A percentile compares a stretch with the other conserved stretches of the same genome.
phyloP scores from a whole-genome alignment of 2,888 invertebrate species.

The Stenchaetothrips biformis region DNA sequence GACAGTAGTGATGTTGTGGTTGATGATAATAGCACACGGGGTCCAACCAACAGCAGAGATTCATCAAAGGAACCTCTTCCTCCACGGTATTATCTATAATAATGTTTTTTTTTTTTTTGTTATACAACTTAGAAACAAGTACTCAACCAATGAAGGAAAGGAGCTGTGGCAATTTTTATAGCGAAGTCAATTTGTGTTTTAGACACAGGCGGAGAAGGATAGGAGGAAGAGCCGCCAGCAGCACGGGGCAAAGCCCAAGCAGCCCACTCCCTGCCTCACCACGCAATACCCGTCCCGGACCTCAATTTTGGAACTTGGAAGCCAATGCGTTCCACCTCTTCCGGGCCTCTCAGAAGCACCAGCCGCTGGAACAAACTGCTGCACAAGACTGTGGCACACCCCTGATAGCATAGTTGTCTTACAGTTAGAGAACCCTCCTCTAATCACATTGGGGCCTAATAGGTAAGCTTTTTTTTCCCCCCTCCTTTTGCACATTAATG shows the following conservation, averaged over 20 bases:
- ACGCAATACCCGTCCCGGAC: constrained; percentile 48
- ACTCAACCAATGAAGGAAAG: neutral
- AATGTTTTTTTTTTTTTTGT: too few species aligned
- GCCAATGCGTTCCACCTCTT: constrained; percentile 75
- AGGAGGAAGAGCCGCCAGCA: constrained; percentile 44
- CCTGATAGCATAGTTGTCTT: constrained; percentile 18
- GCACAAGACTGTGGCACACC: constrained; percentile 34
- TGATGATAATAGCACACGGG: neutral
- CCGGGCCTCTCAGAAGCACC: constrained; percentile 51
- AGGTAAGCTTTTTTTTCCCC: constrained; percentile 35
- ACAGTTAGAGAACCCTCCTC: constrained; percentile 30
- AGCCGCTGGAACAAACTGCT: constrained; percentile 31
- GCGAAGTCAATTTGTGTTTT: constrained; percentile 18
- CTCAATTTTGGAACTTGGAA: constrained; percentile 73
- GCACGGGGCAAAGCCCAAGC: constrained; percentile 29
- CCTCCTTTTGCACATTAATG: too few species aligned
- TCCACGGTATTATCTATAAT: constrained; percentile 5
- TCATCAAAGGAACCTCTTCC: constrained; percentile 13
- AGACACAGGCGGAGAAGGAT: constrained; percentile 47
- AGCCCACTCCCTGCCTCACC: constrained; percentile 35
- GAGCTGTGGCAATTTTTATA: neutral
- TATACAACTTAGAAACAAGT: too few species aligned
- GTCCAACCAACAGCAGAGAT: constrained; percentile 23
- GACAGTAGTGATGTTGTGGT: neutral
- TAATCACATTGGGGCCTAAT: constrained; percentile 38